Evolutionary conservation across 2,888 invertebrate species (phyloP).

Genomic region (Drosophila lutescens): DNA sequence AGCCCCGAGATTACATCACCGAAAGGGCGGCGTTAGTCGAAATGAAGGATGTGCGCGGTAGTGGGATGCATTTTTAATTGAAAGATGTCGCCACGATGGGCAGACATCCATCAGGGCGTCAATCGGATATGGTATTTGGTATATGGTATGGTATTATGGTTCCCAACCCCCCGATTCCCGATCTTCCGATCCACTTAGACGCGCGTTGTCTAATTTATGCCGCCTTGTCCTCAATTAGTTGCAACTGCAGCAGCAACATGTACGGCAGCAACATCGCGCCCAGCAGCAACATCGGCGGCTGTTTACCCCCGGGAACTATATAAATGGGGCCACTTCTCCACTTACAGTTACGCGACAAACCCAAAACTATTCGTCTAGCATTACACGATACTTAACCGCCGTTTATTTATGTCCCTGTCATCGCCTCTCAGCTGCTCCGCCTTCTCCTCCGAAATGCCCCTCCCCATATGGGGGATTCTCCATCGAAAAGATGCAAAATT

Average conservation of each 20-base stretch:
- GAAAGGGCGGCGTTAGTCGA: neutral
- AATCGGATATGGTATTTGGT: neutral
- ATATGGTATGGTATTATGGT: neutral
- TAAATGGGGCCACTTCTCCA: slow-evolving; percentile 48
- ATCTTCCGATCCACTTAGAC: slow-evolving; percentile 58
- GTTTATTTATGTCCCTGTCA: slow-evolving; percentile 82
- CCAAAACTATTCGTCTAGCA: slow-evolving; percentile 75
- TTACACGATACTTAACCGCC: slow-evolving; percentile 71
- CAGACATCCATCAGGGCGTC: slow-evolving; percentile 62
- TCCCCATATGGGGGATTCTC: neutral
- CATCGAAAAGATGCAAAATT: slow-evolving; percentile 29
- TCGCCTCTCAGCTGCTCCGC: slow-evolving; percentile 78
- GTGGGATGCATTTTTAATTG: slow-evolving; percentile 61
- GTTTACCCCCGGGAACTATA: slow-evolving; percentile 52
- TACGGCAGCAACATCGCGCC: slow-evolving; percentile 24
- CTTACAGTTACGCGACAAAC: slow-evolving; percentile 50
- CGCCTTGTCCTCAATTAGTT: slow-evolving; percentile 75
- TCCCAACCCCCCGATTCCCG: neutral
- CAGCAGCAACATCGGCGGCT: slow-evolving; percentile 31
- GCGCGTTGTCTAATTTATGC: slow-evolving; percentile 69
- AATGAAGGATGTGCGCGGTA: slow-evolving; percentile 15
- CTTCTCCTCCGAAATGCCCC: slow-evolving; percentile 10
- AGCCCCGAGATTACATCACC: slow-evolving; percentile 69
- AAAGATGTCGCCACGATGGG: slow-evolving; percentile 66
- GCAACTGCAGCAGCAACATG: slow-evolving; percentile 48